These are phyloP conservation scores for Alcedo quadribrachys DNA, from an alignment of 2,797 vertebrate genomes.

Conservation along the genomic window DNA sequence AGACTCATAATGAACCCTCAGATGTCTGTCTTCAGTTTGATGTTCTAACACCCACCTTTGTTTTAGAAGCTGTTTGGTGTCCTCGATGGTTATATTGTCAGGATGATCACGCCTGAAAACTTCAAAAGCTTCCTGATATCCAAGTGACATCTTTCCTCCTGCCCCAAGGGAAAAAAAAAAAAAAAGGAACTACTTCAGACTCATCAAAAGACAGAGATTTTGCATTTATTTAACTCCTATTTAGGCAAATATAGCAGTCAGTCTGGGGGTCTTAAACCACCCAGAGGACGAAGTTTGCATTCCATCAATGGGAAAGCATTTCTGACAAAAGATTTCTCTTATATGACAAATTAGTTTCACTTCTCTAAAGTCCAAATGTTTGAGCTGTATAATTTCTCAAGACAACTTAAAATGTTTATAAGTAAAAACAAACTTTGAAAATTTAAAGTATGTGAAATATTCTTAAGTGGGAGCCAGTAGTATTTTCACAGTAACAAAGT, in stretches of 20 bases:
- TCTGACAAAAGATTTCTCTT: neutral
- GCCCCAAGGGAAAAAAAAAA: neutral
- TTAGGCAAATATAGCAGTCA: neutral
- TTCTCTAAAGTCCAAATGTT: neutral
- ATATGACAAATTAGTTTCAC: neutral
- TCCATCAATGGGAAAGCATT: neutral
- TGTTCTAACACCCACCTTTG: constrained; percentile 81
- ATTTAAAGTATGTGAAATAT: neutral
- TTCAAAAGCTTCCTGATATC: constrained; percentile 91
- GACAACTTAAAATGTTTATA: neutral
- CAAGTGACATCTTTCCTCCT: constrained; percentile 83
- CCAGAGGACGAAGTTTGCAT: neutral
- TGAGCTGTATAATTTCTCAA: neutral
- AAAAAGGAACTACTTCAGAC: neutral
- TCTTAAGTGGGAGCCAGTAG: neutral
- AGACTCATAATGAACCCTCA: neutral
- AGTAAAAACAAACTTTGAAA: constrained; percentile 35
- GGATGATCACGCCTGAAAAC: constrained; percentile 86
- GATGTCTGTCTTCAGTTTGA: neutral
- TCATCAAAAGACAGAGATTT: neutral
- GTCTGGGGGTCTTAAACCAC: neutral
- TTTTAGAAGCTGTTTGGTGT: constrained; percentile 89
- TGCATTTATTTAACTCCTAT: neutral
- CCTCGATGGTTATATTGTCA: constrained; percentile 84
- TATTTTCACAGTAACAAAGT: constrained; percentile 19